These are phyloP conservation scores for Yponomeuta sedellus DNA, from an alignment of 2,888 invertebrate species.

Conservation along the genomic window DNA sequence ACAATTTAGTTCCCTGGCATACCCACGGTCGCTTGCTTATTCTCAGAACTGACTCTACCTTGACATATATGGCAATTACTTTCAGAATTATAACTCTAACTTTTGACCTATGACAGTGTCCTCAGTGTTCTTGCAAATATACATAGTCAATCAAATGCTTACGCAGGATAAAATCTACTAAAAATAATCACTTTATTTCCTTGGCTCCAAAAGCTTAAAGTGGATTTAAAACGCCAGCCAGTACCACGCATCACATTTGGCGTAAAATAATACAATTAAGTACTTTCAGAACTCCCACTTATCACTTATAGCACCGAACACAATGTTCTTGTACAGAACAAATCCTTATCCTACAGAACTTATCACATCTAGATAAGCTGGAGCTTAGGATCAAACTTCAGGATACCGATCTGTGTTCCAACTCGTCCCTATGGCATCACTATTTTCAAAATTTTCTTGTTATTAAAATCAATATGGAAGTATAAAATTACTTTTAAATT, in stretches of 20 bases:
- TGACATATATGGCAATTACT: not conserved
- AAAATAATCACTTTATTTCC: too few species aligned
- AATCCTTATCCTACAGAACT: not conserved
- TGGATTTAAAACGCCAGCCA: too few species aligned
- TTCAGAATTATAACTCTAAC: not conserved
- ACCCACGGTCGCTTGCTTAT: not conserved
- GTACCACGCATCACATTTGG: too few species aligned
- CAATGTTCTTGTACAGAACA: too few species aligned
- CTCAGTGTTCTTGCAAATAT: not conserved
- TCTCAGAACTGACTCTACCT: not conserved
- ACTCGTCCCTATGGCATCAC: conserved; percentile 73
- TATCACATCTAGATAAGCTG: conserved; percentile 36
- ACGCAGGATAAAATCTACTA: too few species aligned
- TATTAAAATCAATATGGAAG: not conserved
- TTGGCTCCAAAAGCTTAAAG: too few species aligned
- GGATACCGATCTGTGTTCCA: conserved; percentile 80
- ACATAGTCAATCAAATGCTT: too few species aligned
- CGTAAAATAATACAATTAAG: too few species aligned
- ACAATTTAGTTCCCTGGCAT: too few species aligned
- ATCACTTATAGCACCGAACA: too few species aligned
- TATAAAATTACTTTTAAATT: too few species aligned
- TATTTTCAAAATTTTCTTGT: not conserved
- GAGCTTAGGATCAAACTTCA: conserved; percentile 82
- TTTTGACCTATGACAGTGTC: not conserved
- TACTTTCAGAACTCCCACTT: too few species aligned